phyloP scores from a whole-genome alignment of 2,113 vertebrate genomes.

The Oreocharis arfaki region DNA sequence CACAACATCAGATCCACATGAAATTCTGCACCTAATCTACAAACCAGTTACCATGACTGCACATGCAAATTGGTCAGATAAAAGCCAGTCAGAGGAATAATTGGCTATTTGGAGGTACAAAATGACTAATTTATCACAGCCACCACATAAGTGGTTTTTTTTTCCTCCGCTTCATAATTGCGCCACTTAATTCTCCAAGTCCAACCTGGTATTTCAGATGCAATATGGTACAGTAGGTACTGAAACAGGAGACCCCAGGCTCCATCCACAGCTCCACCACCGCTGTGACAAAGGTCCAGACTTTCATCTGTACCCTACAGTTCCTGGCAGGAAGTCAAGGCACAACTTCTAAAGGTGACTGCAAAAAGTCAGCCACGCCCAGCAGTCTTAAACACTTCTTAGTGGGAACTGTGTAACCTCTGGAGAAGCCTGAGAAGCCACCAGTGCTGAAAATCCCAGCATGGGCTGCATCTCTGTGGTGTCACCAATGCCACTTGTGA shows the following conservation, averaged over 20 bases:
- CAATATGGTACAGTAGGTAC: neutral
- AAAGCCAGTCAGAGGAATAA: slow-evolving; percentile 61
- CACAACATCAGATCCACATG: neutral
- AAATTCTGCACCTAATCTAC: slow-evolving; percentile 46
- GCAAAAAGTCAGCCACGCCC: neutral
- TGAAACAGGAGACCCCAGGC: neutral
- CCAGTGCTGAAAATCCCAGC: neutral
- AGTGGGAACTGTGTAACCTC: neutral
- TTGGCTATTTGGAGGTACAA: slow-evolving; percentile 59
- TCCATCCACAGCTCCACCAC: neutral
- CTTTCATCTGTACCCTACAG: neutral
- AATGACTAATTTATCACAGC: slow-evolving; percentile 60
- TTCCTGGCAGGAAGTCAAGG: neutral
- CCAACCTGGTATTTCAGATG: neutral
- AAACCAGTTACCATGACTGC: slow-evolving; percentile 66
- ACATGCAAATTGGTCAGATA: slow-evolving; percentile 63
- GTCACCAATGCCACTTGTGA: neutral
- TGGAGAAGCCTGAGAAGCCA: neutral
- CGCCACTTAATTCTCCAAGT: neutral
- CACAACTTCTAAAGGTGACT: neutral
- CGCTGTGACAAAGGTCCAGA: neutral
- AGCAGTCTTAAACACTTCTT: neutral
- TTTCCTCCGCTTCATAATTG: slow-evolving; percentile 17
- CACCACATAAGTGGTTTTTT: slow-evolving; percentile 18
- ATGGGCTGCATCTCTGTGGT: neutral